Evolutionary conservation across 2,113 vertebrate genomes (phyloP).

Genomic region (Cebidichthys violaceus): DNA sequence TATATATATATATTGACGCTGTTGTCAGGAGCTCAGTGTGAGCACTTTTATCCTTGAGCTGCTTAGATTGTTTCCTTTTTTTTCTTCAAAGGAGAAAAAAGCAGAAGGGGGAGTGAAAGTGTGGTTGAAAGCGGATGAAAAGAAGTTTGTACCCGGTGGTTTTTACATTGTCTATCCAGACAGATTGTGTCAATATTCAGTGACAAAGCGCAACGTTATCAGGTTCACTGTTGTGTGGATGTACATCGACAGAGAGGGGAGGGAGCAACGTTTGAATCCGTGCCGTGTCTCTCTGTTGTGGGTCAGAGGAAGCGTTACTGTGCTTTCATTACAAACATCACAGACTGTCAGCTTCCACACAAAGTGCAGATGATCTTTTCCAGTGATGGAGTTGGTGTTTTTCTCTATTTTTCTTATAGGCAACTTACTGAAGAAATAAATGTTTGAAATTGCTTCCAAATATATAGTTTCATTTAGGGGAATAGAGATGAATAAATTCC

Average conservation of each 20-base stretch:
- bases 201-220: slow-evolving; percentile 1
- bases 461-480: neutral
- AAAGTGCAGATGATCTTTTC: neutral
- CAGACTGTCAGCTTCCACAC: neutral
- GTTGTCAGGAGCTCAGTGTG: slow-evolving; percentile 1
- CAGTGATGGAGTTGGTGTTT: neutral
- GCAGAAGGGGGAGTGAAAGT: neutral
- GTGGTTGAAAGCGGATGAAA: neutral
- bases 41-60: neutral
- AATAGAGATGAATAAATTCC: neutral
- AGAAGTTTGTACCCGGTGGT: slow-evolving; percentile 8
- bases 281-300: neutral
- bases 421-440: neutral
- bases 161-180: slow-evolving; percentile 62
- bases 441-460: neutral
- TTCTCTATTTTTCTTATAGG: neutral
- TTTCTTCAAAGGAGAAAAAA: slow-evolving; percentile 20
- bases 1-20: neutral
- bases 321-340: neutral
- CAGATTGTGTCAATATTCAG: slow-evolving; percentile 21
- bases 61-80: neutral
- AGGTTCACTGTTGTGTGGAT: neutral
- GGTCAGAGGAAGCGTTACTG: neutral
- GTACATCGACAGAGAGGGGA: neutral
- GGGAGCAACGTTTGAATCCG: neutral